These are phyloP conservation scores for Pterobdella sp. DNA, from an alignment of 2,888 invertebrate genomes.

Conservation along the genomic window DNA sequence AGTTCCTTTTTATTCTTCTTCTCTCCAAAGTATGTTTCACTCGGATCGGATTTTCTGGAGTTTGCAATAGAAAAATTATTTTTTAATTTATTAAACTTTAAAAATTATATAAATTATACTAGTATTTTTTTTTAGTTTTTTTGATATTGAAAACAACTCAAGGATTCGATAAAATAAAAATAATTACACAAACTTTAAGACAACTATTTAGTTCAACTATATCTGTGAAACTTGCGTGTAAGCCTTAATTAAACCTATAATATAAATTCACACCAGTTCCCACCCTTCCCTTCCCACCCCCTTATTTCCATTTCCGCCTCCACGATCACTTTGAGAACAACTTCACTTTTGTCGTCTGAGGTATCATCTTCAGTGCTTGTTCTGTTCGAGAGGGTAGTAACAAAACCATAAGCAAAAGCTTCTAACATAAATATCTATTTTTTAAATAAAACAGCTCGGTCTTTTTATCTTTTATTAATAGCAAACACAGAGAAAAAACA, in stretches of 20 bases:
- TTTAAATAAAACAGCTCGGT: too few species aligned
- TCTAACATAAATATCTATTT: neutral
- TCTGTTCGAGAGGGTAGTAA: neutral
- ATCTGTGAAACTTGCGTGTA: too few species aligned
- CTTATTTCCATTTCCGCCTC: constrained; percentile 23
- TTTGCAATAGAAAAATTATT: neutral
- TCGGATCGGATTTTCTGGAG: constrained; percentile 14
- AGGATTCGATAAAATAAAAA: too few species aligned
- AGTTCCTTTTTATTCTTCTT: neutral
- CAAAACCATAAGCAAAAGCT: neutral
- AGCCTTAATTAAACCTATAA: neutral
- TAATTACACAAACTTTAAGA: too few species aligned
- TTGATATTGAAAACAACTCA: neutral
- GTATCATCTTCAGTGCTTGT: constrained; percentile 22
- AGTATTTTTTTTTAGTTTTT: neutral
- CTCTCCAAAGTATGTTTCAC: constrained; percentile 23
- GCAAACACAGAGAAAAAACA: too few species aligned
- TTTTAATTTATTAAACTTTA: neutral
- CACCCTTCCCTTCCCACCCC: constrained; percentile 12
- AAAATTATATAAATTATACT: neutral
- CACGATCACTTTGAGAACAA: constrained; percentile 16
- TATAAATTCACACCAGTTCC: neutral
- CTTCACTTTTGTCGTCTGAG: constrained; percentile 4
- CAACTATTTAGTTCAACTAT: too few species aligned
- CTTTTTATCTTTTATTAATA: too few species aligned